A percentile compares a stretch with the other conserved stretches of the same genome.
Conservation (phyloP, 2,888 invertebrate genomes). For the Tipula confusa region DNA sequence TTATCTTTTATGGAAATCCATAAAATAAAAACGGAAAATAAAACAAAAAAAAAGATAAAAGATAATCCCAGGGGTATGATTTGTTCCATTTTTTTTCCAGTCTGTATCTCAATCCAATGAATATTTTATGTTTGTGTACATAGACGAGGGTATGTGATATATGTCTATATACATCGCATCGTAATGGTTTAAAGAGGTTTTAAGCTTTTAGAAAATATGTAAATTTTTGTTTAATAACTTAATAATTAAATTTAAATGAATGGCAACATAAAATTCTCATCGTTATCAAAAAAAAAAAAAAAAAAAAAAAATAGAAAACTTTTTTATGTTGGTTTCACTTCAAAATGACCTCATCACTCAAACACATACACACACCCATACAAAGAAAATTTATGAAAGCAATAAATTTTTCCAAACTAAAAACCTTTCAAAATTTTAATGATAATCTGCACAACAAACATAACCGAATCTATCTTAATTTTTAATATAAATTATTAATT, state of each 20-base stretch:
- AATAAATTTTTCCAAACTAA: neutral
- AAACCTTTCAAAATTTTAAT: neutral
- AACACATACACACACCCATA: neutral
- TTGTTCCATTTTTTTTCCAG: neutral
- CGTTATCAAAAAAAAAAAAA: too few relatives aligned
- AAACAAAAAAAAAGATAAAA: neutral
- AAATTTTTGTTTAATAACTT: neutral
- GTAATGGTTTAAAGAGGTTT: neutral
- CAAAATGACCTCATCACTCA: neutral
- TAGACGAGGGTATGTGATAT: neutral
- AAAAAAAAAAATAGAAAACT: too few relatives aligned
- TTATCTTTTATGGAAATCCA: neutral
- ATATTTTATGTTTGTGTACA: neutral
- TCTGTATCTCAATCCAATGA: neutral
- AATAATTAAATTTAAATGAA: neutral
- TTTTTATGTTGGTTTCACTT: too few relatives aligned
- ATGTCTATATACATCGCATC: neutral
- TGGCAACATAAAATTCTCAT: neutral
- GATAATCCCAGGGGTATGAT: constrained; percentile 14
- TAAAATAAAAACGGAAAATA: neutral
- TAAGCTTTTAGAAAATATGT: neutral
- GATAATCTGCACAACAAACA: neutral
- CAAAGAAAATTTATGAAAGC: neutral
- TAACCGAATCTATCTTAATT: neutral
- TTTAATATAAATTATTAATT: neutral